These are phyloP conservation scores for Zoanthus solanderi DNA, from an alignment of 92 coral and sea anemone species.

Conservation along the genomic window DNA sequence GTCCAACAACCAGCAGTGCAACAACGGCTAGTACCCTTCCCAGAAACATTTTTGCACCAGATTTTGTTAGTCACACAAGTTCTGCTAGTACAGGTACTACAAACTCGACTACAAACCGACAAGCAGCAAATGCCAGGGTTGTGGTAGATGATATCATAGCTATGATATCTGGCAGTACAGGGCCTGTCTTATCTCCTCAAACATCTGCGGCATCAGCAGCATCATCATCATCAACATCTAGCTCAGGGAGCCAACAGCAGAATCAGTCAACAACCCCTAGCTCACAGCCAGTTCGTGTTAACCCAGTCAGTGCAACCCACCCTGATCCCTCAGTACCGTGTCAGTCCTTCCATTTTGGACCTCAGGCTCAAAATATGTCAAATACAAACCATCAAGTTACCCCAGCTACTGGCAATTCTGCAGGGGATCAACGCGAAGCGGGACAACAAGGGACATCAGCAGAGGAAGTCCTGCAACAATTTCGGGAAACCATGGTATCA, in stretches of 20 bases:
- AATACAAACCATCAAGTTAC: constrained; percentile 45
- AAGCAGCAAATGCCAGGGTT: constrained; percentile 63
- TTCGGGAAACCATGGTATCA: constrained; percentile 24
- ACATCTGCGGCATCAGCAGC: constrained; percentile 16
- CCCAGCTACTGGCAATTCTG: constrained; percentile 13
- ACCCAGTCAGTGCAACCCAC: constrained; percentile 63
- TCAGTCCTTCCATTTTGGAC: constrained; percentile 98
- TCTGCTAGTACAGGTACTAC: constrained; percentile 52
- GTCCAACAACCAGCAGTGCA: constrained; percentile 36
- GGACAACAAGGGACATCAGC: constrained; percentile 23
- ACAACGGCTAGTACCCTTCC: constrained; percentile 42
- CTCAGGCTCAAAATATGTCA: constrained; percentile 66
- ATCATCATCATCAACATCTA: constrained; percentile 47
- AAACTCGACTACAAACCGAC: constrained; percentile 58
- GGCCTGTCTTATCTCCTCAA: constrained; percentile 53
- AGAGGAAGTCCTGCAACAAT: constrained; percentile 13
- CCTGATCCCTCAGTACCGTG: constrained; percentile 96
- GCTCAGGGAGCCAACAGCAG: constrained; percentile 62
- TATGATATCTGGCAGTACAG: constrained; percentile 72
- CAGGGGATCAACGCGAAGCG: constrained; percentile 1
- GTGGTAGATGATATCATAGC: constrained; percentile 89
- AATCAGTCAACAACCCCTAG: constrained; percentile 43
- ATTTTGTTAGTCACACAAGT: constrained; percentile 55
- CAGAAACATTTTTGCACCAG: constrained; percentile 47
- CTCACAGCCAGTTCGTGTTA: constrained; percentile 38